A percentile compares a stretch with the other conserved stretches of the same genome.
Evolutionary conservation across 1,140 invertebrate species (phyloP).

Genomic region (Chlorops oryzae): DNA sequence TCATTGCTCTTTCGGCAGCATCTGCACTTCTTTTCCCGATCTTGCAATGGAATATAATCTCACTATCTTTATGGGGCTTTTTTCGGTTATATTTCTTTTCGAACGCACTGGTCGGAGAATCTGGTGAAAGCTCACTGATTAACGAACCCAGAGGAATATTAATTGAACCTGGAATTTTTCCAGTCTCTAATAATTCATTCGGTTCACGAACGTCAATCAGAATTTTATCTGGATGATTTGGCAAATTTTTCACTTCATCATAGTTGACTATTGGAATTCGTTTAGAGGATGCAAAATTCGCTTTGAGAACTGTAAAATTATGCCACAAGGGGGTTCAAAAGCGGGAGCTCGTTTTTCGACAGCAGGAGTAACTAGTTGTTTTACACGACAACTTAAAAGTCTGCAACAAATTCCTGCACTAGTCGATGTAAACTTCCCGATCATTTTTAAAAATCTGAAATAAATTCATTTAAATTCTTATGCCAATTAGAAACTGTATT

Average conservation of each 20-base stretch:
- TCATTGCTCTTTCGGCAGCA: slow-evolving; percentile 53
- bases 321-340: too few relatives aligned
- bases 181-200: slow-evolving; percentile 58
- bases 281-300: too few relatives aligned
- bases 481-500: too few relatives aligned
- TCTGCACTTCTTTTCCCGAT: slow-evolving; percentile 55
- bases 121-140: slow-evolving; percentile 28
- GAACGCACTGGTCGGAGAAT: slow-evolving; percentile 44
- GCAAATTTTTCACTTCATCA: slow-evolving; percentile 49
- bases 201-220: slow-evolving; percentile 65
- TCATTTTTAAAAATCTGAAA: too few relatives aligned
- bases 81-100: slow-evolving; percentile 45
- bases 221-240: slow-evolving; percentile 45
- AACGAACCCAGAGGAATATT: slow-evolving; percentile 61
- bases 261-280: slow-evolving; percentile 45
- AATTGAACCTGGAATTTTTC: slow-evolving; percentile 61
- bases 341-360: too few relatives aligned
- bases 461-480: too few relatives aligned
- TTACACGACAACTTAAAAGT: too few relatives aligned
- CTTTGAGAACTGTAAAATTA: too few relatives aligned
- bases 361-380: too few relatives aligned
- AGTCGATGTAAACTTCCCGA: too few relatives aligned
- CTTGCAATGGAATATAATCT: slow-evolving; percentile 59
- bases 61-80: slow-evolving; percentile 53
- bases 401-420: too few relatives aligned